Percentiles rank a stretch among this genome's conserved stretches.
Conservation (phyloP, 2,797 vertebrate species). For the Schizopygopsis pylzovi region DNA sequence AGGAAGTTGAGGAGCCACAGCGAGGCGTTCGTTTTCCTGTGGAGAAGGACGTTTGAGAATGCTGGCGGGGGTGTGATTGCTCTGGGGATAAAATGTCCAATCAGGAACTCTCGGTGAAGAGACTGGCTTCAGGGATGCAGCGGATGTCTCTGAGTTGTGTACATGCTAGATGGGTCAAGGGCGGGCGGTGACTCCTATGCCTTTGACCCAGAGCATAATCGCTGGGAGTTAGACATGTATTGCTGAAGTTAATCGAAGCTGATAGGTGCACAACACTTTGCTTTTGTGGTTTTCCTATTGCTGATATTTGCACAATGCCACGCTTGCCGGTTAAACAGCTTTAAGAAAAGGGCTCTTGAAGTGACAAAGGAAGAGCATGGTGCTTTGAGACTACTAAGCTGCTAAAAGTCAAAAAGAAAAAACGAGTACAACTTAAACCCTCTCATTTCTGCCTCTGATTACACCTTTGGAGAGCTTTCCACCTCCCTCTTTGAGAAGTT, state of each 20-base stretch:
- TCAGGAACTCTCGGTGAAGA: conserved; percentile 31
- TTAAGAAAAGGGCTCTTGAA: conserved; percentile 47
- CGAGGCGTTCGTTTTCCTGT: conserved; percentile 36
- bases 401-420: conserved; percentile 48
- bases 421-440: conserved; percentile 30
- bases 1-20: conserved; percentile 31
- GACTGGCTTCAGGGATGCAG: conserved; percentile 43
- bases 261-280: conserved; percentile 38
- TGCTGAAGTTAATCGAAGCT: conserved; percentile 48
- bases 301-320: conserved; percentile 8
- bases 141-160: conserved; percentile 36
- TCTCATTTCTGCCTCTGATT: conserved; percentile 58
- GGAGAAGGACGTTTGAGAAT: conserved; percentile 46
- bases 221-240: conserved; percentile 35
- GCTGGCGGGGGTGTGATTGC: conserved; percentile 33
- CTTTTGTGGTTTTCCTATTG: conserved; percentile 10
- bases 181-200: conserved; percentile 9
- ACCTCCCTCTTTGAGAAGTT: conserved; percentile 39
- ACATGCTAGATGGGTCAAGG: conserved; percentile 50
- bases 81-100: conserved; percentile 41
- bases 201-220: conserved; percentile 28
- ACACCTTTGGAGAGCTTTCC: conserved; percentile 48
- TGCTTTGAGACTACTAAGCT: conserved; percentile 44
- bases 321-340: neutral
- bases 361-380: conserved; percentile 37